A percentile compares a stretch with the other conserved stretches of the same genome.
Evolutionary conservation across 2,113 vertebrate species (phyloP).

Genomic region (Heterocephalus glaber): DNA sequence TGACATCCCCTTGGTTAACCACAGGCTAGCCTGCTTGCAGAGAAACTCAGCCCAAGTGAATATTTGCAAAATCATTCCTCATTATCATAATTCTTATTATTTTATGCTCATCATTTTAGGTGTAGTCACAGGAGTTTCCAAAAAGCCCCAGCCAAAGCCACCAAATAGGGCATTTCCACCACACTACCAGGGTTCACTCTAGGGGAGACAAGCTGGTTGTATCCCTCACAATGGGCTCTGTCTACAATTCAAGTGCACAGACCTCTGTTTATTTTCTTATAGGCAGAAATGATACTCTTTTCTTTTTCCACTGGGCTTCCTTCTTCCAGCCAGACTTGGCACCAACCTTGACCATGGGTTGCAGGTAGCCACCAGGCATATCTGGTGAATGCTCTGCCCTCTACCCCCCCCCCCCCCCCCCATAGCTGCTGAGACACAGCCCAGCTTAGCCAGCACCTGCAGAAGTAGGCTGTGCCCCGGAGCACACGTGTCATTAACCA

Average conservation of each 20-base stretch:
- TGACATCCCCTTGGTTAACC: background rate
- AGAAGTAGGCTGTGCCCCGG: background rate
- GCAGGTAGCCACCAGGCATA: background rate
- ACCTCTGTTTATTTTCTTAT: background rate
- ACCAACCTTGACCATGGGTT: no score
- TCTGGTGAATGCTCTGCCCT: background rate
- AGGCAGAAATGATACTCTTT: background rate
- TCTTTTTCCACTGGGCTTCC: background rate
- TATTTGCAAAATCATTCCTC: background rate
- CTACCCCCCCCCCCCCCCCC: background rate
- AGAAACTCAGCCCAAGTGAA: background rate
- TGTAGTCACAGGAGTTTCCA: background rate
- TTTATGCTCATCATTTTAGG: background rate
- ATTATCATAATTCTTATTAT: background rate
- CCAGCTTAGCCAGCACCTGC: slow-evolving; percentile 10
- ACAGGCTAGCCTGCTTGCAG: background rate
- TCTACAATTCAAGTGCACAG: background rate
- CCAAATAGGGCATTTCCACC: background rate
- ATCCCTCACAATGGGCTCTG: background rate
- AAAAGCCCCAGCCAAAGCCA: background rate
- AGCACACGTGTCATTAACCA: background rate
- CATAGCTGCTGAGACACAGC: background rate
- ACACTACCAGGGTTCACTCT: fast-evolving
- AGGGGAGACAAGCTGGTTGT: background rate
- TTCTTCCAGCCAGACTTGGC: background rate